Evolutionary conservation across 2,797 vertebrate species (phyloP).

Genomic region (Ataeniobius toweri): DNA sequence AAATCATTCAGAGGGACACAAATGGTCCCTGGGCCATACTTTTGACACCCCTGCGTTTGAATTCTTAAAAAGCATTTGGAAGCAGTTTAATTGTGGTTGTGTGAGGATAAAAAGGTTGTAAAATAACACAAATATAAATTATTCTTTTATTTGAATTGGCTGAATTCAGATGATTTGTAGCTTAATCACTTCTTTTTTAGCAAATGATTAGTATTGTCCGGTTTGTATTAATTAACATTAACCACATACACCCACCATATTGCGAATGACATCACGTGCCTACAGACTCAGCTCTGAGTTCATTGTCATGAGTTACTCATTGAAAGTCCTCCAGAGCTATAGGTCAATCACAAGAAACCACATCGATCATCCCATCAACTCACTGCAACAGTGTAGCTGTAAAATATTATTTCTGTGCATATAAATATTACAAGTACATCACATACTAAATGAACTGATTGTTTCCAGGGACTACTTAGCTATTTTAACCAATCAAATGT

Average conservation of each 20-base stretch:
- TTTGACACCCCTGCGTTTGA: too few species aligned
- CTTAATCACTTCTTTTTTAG: background rate
- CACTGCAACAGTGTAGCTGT: background rate
- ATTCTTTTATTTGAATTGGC: background rate
- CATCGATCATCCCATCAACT: background rate
- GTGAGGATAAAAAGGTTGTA: too few species aligned
- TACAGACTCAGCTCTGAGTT: conserved; percentile 29
- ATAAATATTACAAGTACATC: background rate
- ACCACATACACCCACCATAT: background rate
- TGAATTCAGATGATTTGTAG: background rate
- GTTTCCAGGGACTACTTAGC: background rate
- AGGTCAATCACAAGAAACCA: conserved; percentile 31
- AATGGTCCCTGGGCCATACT: too few species aligned
- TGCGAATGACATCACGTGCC: conserved; percentile 35
- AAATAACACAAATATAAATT: background rate
- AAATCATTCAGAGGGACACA: too few species aligned
- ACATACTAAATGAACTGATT: background rate
- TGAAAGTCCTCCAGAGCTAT: conserved; percentile 13
- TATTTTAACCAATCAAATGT: background rate
- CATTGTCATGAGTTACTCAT: conserved; percentile 36
- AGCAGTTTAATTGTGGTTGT: too few species aligned
- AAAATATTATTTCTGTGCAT: background rate
- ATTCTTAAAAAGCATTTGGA: too few species aligned
- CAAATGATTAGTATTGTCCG: background rate
- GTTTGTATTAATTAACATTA: background rate